Evolutionary conservation across 1,140 invertebrate genomes (phyloP).

Genomic region (Sminthurinus signatus): DNA sequence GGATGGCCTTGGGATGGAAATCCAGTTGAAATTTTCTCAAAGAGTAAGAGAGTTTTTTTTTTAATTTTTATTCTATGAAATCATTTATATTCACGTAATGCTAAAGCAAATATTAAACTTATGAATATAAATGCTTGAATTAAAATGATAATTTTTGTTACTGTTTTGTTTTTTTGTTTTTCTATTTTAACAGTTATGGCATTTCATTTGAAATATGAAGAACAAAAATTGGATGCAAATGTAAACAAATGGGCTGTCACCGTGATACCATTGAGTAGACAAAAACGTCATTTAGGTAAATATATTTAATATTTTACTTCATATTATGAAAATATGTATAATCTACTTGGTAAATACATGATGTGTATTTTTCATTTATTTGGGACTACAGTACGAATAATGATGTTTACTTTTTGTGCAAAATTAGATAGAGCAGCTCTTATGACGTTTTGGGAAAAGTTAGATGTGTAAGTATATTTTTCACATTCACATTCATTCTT

Average conservation of each 20-base stretch:
- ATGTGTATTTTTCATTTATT: too few species aligned
- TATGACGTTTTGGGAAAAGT: slow-evolving; percentile 93
- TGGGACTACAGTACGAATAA: too few species aligned
- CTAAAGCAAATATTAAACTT: too few species aligned
- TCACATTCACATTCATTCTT: background rate
- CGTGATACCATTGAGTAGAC: slow-evolving; percentile 82
- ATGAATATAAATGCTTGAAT: too few species aligned
- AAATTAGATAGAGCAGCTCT: slow-evolving; percentile 87
- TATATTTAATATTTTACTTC: too few species aligned
- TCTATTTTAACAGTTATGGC: slow-evolving; percentile 69
- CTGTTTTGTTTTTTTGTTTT: slow-evolving; percentile 2
- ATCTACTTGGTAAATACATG: too few species aligned
- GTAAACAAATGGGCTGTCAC: slow-evolving; percentile 94
- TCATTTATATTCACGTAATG: too few species aligned
- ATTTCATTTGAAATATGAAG: slow-evolving; percentile 96
- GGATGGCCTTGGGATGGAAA: slow-evolving; percentile 98
- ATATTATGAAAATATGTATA: too few species aligned
- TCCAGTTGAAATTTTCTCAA: slow-evolving; percentile 63
- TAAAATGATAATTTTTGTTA: background rate
- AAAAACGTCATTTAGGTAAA: slow-evolving; percentile 94
- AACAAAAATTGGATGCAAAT: slow-evolving; percentile 88
- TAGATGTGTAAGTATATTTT: slow-evolving; percentile 68
- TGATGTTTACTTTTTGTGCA: too few species aligned
- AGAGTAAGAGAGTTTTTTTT: slow-evolving; percentile 46
- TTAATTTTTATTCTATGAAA: slow-evolving; percentile 82